These are phyloP conservation scores for Dicrostonyx torquatus DNA, from an alignment of 2,797 vertebrate genomes.

Conservation along the genomic window DNA sequence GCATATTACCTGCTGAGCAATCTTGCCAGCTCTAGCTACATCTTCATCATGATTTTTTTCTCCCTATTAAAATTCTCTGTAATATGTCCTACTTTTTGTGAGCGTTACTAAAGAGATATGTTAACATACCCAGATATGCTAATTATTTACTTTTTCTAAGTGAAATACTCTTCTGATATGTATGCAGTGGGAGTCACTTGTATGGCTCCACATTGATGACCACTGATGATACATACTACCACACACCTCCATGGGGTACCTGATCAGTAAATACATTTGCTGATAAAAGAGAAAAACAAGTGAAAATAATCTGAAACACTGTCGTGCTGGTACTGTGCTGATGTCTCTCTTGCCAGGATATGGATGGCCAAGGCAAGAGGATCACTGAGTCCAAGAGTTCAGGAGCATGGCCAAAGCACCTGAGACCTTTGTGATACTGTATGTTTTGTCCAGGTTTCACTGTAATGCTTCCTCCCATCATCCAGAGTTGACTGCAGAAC, in stretches of 20 bases:
- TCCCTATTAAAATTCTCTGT: slow-evolving; percentile 23
- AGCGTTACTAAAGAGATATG: slow-evolving; percentile 38
- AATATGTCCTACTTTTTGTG: neutral
- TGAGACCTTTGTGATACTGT: neutral
- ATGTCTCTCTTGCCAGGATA: neutral
- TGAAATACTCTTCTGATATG: neutral
- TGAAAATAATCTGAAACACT: neutral
- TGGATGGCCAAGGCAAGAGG: neutral
- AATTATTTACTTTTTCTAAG: neutral
- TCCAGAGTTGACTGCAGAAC: neutral
- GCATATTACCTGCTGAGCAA: neutral
- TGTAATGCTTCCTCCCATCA: neutral
- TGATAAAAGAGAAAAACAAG: slow-evolving; percentile 3
- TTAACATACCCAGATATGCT: slow-evolving; percentile 27
- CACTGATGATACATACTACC: neutral
- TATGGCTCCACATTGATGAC: neutral
- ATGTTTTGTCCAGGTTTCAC: neutral
- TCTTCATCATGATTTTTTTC: slow-evolving; percentile 32
- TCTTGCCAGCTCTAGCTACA: neutral
- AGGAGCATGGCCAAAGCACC: neutral
- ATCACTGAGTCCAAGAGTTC: neutral
- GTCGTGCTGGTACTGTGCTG: neutral
- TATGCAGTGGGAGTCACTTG: neutral
- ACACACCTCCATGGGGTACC: neutral
- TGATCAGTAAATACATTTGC: slow-evolving; percentile 17